phyloP scores from a whole-genome alignment of 2,797 vertebrate genomes.

The Acanthornis magna region DNA sequence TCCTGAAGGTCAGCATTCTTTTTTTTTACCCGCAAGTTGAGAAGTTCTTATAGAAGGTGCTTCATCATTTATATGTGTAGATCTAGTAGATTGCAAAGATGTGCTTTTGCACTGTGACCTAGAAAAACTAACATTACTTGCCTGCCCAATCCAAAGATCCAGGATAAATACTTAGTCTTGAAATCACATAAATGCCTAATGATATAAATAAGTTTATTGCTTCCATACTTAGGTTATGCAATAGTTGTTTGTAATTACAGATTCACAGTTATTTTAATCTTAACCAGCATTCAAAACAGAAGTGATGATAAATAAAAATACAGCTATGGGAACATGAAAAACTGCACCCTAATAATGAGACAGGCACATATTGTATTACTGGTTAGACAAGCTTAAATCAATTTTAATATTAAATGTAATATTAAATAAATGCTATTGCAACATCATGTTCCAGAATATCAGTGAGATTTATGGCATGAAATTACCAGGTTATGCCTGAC shows the following conservation, averaged over 20 bases:
- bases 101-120: not conserved
- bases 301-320: not conserved
- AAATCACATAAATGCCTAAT: not conserved
- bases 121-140: not conserved
- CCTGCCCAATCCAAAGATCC: not conserved
- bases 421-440: not conserved
- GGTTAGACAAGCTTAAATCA: not conserved
- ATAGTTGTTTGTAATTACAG: not conserved
- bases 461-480: not conserved
- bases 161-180: not conserved
- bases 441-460: not conserved
- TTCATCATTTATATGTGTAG: not conserved
- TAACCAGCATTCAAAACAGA: not conserved
- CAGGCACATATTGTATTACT: not conserved
- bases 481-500: not conserved
- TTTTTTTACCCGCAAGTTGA: not conserved
- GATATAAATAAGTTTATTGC: not conserved
- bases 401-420: constrained; percentile 1
- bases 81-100: not conserved
- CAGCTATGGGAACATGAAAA: not conserved
- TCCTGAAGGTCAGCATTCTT: not conserved
- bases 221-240: not conserved
- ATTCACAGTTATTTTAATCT: not conserved
- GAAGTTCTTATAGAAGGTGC: not conserved
- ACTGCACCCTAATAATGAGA: not conserved